Percentiles rank a stretch among this genome's conserved stretches.
These are phyloP conservation scores for Platycercus adscitus DNA, from an alignment of 2,113 vertebrate genomes.

Conservation along the genomic window DNA sequence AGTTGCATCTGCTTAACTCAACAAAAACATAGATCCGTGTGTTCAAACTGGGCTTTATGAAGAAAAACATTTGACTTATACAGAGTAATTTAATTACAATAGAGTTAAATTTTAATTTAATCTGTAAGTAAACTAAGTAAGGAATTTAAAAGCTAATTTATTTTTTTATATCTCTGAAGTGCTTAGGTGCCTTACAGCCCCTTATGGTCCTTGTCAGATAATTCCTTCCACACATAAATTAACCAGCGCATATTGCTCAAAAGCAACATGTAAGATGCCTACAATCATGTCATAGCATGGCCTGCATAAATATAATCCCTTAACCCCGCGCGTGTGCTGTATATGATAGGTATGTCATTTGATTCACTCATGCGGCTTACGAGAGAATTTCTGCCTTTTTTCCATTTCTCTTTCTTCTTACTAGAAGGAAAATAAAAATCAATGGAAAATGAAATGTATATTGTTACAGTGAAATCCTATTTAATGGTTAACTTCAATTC, in stretches of 20 bases:
- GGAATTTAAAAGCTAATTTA: neutral
- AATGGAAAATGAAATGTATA: neutral
- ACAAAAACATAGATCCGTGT: neutral
- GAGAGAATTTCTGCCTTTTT: neutral
- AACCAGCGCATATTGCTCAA: neutral
- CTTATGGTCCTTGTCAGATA: neutral
- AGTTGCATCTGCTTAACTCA: neutral
- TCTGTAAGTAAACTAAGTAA: neutral
- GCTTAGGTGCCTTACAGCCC: neutral
- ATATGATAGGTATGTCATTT: neutral
- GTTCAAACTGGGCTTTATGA: slow-evolving; percentile 13
- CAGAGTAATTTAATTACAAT: slow-evolving; percentile 36
- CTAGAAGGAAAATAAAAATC: neutral
- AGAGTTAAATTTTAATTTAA: slow-evolving; percentile 4
- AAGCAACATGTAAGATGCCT: neutral
- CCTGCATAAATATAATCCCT: neutral
- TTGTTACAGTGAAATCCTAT: slow-evolving; percentile 31
- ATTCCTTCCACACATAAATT: neutral
- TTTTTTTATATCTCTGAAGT: neutral
- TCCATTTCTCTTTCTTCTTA: neutral
- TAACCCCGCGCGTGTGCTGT: fast-evolving
- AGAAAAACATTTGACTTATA: slow-evolving; percentile 42
- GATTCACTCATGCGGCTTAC: neutral
- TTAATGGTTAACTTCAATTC: neutral
- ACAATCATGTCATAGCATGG: neutral